A percentile compares a stretch with the other conserved stretches of the same genome.
phyloP scores from a whole-genome alignment of 2,888 invertebrate species.

The Rhorus exstirpatorius region DNA sequence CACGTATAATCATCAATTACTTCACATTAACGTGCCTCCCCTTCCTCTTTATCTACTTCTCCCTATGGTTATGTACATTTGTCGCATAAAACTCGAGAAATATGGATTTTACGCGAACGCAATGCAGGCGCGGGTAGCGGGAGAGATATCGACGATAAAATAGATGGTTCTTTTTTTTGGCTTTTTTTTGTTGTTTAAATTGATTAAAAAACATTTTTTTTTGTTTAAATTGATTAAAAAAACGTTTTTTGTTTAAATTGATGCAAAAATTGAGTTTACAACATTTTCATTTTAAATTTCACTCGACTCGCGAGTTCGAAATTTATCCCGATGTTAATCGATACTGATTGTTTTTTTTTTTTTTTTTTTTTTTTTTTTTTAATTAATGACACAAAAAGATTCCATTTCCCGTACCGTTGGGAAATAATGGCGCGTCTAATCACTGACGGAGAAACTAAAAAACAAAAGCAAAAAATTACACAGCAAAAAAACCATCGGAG shows the following conservation, averaged over 20 bases:
- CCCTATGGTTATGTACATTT: conserved; percentile 76
- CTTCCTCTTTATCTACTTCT: conserved; percentile 15
- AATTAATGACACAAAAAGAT: conserved; percentile 75
- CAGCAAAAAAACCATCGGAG: conserved; percentile 15
- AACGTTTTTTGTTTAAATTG: no score
- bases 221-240: no score
- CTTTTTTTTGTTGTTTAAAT: not conserved
- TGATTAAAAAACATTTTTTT: conserved; percentile 26
- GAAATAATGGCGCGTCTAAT: conserved; percentile 48
- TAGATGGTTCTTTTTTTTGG: conserved; percentile 23
- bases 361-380: conserved; percentile 77
- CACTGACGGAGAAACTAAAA: conserved; percentile 49
- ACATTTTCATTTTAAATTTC: conserved; percentile 64
- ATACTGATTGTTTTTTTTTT: conserved; percentile 30
- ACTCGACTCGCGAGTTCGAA: conserved; percentile 76
- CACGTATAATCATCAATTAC: conserved; percentile 60
- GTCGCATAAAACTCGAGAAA: conserved; percentile 79
- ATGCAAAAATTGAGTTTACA: no score
- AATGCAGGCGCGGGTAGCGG: conserved; percentile 51
- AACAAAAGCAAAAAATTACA: no score
- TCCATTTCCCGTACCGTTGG: conserved; percentile 29
- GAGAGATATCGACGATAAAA: conserved; percentile 46
- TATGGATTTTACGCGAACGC: conserved; percentile 73
- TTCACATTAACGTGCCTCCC: conserved; percentile 57
- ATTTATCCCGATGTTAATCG: conserved; percentile 20